Conservation (phyloP, 2,113 vertebrate species). For the Ibidorhyncha struthersii region DNA sequence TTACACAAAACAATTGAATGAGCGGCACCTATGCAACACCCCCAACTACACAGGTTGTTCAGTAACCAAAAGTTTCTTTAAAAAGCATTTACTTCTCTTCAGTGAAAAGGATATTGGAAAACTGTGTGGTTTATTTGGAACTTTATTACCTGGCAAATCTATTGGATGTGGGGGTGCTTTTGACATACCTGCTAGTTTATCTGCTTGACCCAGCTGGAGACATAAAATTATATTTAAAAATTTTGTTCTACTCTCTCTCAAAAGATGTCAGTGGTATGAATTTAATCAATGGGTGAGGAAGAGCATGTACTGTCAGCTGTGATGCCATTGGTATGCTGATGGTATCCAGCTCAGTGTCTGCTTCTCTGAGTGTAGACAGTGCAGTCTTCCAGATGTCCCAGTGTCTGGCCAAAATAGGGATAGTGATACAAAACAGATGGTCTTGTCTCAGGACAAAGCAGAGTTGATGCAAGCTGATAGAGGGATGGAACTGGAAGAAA, state of each 20-base stretch:
- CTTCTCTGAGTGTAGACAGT: not conserved
- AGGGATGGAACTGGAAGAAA: not conserved
- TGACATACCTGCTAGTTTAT: not conserved
- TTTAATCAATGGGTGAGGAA: constrained; percentile 18
- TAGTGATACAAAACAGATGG: constrained; percentile 43
- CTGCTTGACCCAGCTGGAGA: not conserved
- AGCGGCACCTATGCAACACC: not conserved
- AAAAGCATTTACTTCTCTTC: not conserved
- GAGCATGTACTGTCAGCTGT: constrained; percentile 27
- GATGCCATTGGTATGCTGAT: constrained; percentile 46
- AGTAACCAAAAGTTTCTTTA: not conserved
- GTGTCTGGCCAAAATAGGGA: constrained; percentile 35
- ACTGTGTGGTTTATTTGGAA: not conserved
- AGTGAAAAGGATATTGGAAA: not conserved
- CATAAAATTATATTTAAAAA: not conserved
- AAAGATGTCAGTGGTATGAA: not conserved
- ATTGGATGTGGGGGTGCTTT: not conserved
- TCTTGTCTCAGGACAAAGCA: not conserved
- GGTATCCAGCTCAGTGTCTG: constrained; percentile 47
- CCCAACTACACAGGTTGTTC: not conserved
- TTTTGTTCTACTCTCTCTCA: not conserved
- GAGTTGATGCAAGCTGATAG: not conserved
- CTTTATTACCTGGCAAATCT: not conserved
- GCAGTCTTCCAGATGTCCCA: constrained; percentile 51
- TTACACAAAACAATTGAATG: not conserved